Evolutionary conservation across 2,888 invertebrate species (phyloP).

Genomic region (Philonicus albiceps): DNA sequence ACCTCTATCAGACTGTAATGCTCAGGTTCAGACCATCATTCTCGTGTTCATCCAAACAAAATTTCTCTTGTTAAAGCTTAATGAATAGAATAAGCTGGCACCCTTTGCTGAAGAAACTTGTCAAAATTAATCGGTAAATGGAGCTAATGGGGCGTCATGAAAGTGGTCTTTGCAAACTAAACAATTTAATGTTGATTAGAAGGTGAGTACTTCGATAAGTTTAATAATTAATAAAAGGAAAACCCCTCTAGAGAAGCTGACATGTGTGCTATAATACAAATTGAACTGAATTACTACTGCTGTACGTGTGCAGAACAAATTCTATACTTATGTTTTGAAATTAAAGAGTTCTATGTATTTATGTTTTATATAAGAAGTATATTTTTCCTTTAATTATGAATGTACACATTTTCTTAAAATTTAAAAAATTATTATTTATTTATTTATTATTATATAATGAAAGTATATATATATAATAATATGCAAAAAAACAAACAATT

Average conservation of each 20-base stretch:
- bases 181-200: background rate
- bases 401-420: no score
- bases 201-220: background rate
- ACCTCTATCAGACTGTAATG: no score
- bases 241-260: background rate
- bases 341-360: no score
- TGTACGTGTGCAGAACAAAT: no score
- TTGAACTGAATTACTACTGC: background rate
- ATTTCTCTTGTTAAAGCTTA: background rate
- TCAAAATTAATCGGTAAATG: background rate
- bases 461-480: no score
- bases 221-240: background rate
- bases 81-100: background rate
- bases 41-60: background rate
- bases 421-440: no score
- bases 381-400: no score
- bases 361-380: no score
- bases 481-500: no score
- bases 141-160: background rate
- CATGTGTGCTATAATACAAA: background rate
- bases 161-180: background rate
- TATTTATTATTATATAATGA: no score
- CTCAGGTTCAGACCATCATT: background rate
- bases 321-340: no score
- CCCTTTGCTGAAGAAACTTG: background rate